Conservation (phyloP, 2,113 vertebrate genomes). For the Upupa epops region DNA sequence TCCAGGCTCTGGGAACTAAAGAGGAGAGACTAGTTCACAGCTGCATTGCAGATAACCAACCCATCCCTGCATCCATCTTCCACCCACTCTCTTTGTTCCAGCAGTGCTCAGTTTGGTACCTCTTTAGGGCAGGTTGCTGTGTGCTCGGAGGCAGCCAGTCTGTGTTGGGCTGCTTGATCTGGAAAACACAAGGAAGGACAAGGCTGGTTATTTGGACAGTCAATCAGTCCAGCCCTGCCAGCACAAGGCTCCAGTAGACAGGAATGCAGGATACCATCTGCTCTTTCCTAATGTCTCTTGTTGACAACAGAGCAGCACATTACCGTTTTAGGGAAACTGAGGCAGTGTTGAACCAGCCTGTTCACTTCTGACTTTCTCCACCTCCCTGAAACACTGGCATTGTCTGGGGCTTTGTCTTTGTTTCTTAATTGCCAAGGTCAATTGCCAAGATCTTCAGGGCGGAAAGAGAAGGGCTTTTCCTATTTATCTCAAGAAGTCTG, state of each 20-base stretch:
- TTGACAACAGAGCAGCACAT: neutral
- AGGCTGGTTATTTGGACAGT: neutral
- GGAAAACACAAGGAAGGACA: conserved; percentile 40
- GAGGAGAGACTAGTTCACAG: neutral
- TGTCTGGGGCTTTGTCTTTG: neutral
- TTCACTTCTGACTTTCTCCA: neutral
- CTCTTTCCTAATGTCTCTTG: neutral
- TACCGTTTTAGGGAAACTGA: neutral
- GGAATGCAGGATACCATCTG: neutral
- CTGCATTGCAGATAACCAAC: neutral
- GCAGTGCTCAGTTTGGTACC: conserved; percentile 59
- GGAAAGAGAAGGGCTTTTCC: neutral
- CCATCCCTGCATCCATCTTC: neutral
- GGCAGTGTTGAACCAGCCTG: neutral
- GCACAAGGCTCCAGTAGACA: neutral
- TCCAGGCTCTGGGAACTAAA: conserved; percentile 90
- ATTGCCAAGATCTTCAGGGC: neutral
- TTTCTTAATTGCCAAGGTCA: neutral
- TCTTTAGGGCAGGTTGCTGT: conserved; percentile 83
- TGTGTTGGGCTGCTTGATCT: conserved; percentile 87
- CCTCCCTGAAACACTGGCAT: neutral
- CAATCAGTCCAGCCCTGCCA: neutral
- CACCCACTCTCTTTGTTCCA: neutral
- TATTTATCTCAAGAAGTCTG: neutral
- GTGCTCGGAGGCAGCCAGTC: conserved; percentile 84